Conservation (phyloP, 2,797 vertebrate genomes). For the Spheniscus humboldti region DNA sequence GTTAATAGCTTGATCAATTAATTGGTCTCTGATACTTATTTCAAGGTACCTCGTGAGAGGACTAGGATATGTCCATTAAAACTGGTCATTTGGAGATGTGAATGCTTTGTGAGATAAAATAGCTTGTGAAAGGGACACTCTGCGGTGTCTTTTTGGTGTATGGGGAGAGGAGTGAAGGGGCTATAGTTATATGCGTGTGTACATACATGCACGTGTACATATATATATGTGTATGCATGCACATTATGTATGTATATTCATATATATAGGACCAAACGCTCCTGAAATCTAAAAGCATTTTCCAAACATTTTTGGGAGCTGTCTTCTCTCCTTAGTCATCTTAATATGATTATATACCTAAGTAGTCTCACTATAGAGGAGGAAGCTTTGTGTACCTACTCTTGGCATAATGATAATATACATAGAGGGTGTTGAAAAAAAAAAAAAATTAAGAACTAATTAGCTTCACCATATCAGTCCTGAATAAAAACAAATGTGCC, state of each 20-base stretch:
- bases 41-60: background rate
- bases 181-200: background rate
- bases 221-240: background rate
- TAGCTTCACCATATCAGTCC: constrained; percentile 27
- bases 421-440: constrained; percentile 30
- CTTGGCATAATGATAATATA: constrained; percentile 22
- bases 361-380: constrained; percentile 11
- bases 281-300: background rate
- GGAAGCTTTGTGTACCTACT: constrained; percentile 48
- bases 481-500: constrained; percentile 32
- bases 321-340: background rate
- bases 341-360: constrained; percentile 22
- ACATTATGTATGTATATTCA: background rate
- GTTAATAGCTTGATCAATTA: background rate
- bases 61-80: constrained; percentile 1
- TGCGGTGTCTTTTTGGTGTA: background rate
- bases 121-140: background rate
- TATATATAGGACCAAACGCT: background rate
- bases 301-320: background rate
- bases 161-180: background rate
- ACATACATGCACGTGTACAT: rapidly evolving
- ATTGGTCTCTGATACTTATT: background rate
- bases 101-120: background rate
- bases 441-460: background rate
- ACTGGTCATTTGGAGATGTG: background rate